Conservation (phyloP, 2,797 vertebrate species). For the Coregonus ussuriensis region DNA sequence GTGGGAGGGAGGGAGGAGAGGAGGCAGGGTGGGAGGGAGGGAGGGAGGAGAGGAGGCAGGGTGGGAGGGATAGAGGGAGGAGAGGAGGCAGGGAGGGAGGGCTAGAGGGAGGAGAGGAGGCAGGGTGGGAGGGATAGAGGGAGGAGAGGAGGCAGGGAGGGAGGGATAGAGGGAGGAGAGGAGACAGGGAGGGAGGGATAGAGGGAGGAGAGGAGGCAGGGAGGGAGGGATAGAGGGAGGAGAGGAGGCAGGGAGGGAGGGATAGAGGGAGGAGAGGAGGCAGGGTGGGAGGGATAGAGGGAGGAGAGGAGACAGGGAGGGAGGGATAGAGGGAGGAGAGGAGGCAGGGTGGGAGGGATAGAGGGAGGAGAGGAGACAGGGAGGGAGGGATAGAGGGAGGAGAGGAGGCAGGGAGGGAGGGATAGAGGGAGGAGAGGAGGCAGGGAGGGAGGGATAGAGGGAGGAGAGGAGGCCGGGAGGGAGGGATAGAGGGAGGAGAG, state of each 20-base stretch:
- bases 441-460: too few relatives aligned
- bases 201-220: slow-evolving; percentile 20
- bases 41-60: too few relatives aligned
- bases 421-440: too few relatives aligned
- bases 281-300: too few relatives aligned
- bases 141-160: background rate
- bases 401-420: background rate
- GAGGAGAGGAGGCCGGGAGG: background rate
- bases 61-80: too few relatives aligned
- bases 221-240: slow-evolving; percentile 10
- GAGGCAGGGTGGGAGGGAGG: too few relatives aligned
- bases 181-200: slow-evolving; percentile 44
- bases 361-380: background rate
- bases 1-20: too few relatives aligned
- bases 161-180: background rate
- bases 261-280: background rate
- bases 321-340: too few relatives aligned
- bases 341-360: too few relatives aligned
- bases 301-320: too few relatives aligned
- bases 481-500: too few relatives aligned
- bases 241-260: slow-evolving; percentile 1
- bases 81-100: too few relatives aligned
- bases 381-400: background rate
- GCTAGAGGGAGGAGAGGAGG: background rate
- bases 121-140: background rate